phyloP scores from a whole-genome alignment of 1,140 invertebrate species.

The Galleria mellonella region DNA sequence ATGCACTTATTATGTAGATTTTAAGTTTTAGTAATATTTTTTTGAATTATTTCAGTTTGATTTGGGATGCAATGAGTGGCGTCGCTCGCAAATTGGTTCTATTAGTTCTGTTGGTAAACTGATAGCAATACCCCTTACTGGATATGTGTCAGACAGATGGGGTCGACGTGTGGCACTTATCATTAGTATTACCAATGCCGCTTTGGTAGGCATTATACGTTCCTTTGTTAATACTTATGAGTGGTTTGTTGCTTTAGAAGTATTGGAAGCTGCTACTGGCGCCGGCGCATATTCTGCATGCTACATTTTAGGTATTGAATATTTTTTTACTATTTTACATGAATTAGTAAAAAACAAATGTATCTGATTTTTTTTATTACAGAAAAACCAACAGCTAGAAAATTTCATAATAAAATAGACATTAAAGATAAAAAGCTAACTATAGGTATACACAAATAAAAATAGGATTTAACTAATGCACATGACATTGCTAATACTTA shows the following conservation, averaged over 20 bases:
- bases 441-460: no score
- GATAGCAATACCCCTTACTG: slow-evolving; percentile 80
- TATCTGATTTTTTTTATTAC: no score
- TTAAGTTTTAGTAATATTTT: no score
- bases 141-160: slow-evolving; percentile 79
- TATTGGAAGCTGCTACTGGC: slow-evolving; percentile 76
- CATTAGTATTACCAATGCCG: slow-evolving; percentile 75
- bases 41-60: slow-evolving; percentile 41
- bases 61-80: slow-evolving; percentile 77
- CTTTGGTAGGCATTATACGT: slow-evolving; percentile 77
- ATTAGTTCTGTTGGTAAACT: slow-evolving; percentile 82
- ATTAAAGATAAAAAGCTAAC: no score
- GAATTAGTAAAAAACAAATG: no score
- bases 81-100: slow-evolving; percentile 81
- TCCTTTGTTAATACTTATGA: slow-evolving; percentile 80
- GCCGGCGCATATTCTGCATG: slow-evolving; percentile 49
- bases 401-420: no score
- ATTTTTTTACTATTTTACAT: no score
- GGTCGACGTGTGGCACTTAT: slow-evolving; percentile 80
- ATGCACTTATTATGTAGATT: no score
- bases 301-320: no score
- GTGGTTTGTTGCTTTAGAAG: slow-evolving; percentile 79
- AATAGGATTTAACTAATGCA: no score
- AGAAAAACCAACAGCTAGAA: no score
- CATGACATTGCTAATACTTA: no score